Percentiles rank a stretch among this genome's conserved stretches.
These are phyloP conservation scores for Poeciliopsis turneri DNA, from an alignment of 2,797 vertebrate genomes.

Conservation along the genomic window DNA sequence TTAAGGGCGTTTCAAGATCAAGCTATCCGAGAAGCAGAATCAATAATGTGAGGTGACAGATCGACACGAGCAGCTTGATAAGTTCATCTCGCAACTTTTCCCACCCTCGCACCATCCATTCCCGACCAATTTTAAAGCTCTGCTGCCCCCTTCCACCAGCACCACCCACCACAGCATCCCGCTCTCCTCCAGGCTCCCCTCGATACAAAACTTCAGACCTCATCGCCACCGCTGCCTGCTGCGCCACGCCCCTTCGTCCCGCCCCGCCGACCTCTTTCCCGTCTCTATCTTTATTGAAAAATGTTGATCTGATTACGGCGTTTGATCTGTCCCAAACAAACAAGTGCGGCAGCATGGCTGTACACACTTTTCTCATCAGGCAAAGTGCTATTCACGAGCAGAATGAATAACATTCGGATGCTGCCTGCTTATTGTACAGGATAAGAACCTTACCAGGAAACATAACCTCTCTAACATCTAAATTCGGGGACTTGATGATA, in stretches of 20 bases:
- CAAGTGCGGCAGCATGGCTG: constrained; percentile 56
- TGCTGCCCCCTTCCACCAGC: constrained; percentile 51
- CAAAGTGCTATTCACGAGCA: constrained; percentile 66
- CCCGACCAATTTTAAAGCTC: constrained; percentile 47
- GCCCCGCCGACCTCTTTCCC: not conserved
- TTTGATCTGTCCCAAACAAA: constrained; percentile 66
- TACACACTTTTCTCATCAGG: constrained; percentile 65
- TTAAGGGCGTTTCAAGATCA: constrained; percentile 24
- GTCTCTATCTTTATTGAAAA: constrained; percentile 45
- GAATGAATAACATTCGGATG: constrained; percentile 61
- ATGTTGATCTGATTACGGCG: constrained; percentile 71
- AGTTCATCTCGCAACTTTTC: constrained; percentile 2
- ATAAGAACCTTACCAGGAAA: constrained; percentile 70
- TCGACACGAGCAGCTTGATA: constrained; percentile 24
- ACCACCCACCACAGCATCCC: constrained; percentile 42
- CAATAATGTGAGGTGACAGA: constrained; percentile 58
- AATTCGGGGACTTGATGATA: constrained; percentile 58
- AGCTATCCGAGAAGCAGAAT: constrained; percentile 44
- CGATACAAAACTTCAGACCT: constrained; percentile 26
- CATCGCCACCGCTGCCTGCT: constrained; percentile 36
- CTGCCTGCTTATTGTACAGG: constrained; percentile 56
- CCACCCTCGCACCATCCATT: constrained; percentile 39
- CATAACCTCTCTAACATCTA: constrained; percentile 52
- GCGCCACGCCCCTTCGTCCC: constrained; percentile 24
- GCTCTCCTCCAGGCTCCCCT: constrained; percentile 21